Percentiles rank a stretch among this genome's conserved stretches.
Conservation (phyloP, 2,797 vertebrate species). For the Epinephelus awoara region DNA sequence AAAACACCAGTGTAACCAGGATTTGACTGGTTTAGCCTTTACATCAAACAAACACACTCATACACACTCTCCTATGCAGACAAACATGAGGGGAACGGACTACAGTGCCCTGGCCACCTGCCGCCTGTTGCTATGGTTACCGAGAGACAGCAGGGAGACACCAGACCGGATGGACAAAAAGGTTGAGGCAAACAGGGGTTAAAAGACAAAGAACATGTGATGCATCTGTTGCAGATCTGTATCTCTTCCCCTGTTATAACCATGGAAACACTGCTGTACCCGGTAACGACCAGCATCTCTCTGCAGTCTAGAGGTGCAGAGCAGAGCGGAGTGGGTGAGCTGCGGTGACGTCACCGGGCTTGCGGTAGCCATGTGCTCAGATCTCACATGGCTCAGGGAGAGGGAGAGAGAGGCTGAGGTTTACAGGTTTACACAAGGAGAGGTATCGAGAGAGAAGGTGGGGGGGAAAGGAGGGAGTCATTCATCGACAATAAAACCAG, state of each 20-base stretch:
- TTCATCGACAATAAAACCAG: background rate
- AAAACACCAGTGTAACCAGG: slow-evolving; percentile 2
- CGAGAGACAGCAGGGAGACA: slow-evolving; percentile 25
- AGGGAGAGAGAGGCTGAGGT: slow-evolving; percentile 48
- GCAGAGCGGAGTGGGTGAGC: slow-evolving; percentile 51
- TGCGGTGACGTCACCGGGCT: slow-evolving; percentile 79
- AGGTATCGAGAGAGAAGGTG: background rate
- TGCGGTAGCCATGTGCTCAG: slow-evolving; percentile 89
- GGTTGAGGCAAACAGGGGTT: background rate
- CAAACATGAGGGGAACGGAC: slow-evolving; percentile 25
- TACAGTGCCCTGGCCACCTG: slow-evolving; percentile 59
- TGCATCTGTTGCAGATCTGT: slow-evolving; percentile 12
- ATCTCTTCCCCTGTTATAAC: background rate
- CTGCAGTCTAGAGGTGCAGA: slow-evolving; percentile 47
- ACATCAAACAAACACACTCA: background rate
- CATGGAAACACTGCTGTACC: slow-evolving; percentile 26
- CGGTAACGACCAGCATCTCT: background rate
- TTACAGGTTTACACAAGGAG: slow-evolving; percentile 45
- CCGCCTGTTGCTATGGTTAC: slow-evolving; percentile 77
- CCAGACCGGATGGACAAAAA: slow-evolving; percentile 1
- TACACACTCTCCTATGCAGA: slow-evolving; percentile 11
- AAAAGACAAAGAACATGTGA: slow-evolving; percentile 26
- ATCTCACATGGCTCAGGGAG: slow-evolving; percentile 87
- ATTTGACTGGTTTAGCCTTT: slow-evolving; percentile 18
- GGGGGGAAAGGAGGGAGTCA: background rate